These are phyloP conservation scores for Collichthys lucidus DNA, from an alignment of 2,113 vertebrate species.

Conservation along the genomic window DNA sequence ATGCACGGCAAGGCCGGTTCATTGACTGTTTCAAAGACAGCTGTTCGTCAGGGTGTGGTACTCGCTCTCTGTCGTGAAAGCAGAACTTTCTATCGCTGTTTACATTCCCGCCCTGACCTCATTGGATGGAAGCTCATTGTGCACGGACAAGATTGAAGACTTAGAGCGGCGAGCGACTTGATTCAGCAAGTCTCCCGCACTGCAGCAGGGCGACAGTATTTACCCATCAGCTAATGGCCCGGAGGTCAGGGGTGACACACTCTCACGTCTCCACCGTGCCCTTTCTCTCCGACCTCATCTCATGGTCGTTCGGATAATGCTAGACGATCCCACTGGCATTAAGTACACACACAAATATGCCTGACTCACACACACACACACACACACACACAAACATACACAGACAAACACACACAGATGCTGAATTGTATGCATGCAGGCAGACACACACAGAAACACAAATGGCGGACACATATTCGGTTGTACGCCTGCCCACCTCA, in stretches of 20 bases:
- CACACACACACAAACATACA: constrained; percentile 35
- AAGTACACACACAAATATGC: constrained; percentile 32
- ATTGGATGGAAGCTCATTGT: neutral
- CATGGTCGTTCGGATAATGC: constrained; percentile 44
- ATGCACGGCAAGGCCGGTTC: neutral
- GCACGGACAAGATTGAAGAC: neutral
- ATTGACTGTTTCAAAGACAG: neutral
- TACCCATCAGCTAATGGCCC: constrained; percentile 69
- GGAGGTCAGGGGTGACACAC: constrained; percentile 57
- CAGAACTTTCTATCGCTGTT: neutral
- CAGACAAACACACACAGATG: constrained; percentile 11
- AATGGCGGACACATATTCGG: neutral
- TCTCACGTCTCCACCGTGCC: constrained; percentile 48
- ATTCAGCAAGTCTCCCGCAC: constrained; percentile 27
- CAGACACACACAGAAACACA: constrained; percentile 1
- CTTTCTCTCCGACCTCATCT: constrained; percentile 66
- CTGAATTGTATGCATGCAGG: constrained; percentile 14
- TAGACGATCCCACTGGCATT: constrained; percentile 54
- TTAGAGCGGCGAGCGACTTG: constrained; percentile 4
- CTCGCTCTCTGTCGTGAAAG: too few relatives aligned
- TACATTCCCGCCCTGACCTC: neutral
- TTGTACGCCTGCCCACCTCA: neutral
- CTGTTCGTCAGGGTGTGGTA: neutral
- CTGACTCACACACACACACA: constrained; percentile 10
- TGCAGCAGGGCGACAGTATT: constrained; percentile 55